A percentile compares a stretch with the other conserved stretches of the same genome.
These are phyloP conservation scores for Agrenia bidenticulata DNA, from an alignment of 2,888 invertebrate genomes.

Conservation along the genomic window DNA sequence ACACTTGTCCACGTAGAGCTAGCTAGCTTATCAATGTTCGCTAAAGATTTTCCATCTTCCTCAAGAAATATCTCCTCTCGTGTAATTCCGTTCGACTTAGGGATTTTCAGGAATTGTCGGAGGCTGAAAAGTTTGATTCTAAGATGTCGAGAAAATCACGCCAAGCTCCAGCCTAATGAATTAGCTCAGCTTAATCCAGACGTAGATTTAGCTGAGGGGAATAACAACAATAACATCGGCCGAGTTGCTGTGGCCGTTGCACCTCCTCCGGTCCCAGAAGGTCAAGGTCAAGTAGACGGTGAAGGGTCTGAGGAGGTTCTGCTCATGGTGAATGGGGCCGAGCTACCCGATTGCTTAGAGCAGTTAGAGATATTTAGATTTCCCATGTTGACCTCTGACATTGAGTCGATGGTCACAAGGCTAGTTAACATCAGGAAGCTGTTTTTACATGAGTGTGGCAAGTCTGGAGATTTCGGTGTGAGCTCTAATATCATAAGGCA, in stretches of 20 bases:
- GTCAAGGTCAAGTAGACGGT: constrained; percentile 19
- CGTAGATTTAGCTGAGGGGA: not conserved
- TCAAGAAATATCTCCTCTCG: constrained; percentile 11
- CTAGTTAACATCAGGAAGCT: constrained; percentile 38
- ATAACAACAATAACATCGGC: not conserved
- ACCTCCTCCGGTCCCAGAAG: constrained; percentile 5
- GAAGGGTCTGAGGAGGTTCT: constrained; percentile 33
- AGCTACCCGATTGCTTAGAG: constrained; percentile 36
- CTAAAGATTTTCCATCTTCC: constrained; percentile 25
- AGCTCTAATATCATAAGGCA: constrained; percentile 32
- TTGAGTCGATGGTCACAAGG: constrained; percentile 32
- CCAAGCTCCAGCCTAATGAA: constrained; percentile 32
- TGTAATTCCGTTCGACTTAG: constrained; percentile 42
- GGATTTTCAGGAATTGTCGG: constrained; percentile 40
- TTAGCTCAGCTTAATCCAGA: constrained; percentile 22
- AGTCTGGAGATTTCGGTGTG: constrained; percentile 35
- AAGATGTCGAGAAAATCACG: constrained; percentile 42
- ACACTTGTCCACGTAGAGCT: constrained; percentile 43
- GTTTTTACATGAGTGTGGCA: constrained; percentile 44
- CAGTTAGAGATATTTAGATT: constrained; percentile 42
- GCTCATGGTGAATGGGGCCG: constrained; percentile 39
- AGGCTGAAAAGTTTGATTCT: constrained; percentile 37
- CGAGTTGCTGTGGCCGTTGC: constrained; percentile 14
- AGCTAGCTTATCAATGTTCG: constrained; percentile 42
- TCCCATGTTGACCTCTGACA: constrained; percentile 39